Conservation (phyloP, 1,140 invertebrate genomes). For the Saccostrea cuccullata region DNA sequence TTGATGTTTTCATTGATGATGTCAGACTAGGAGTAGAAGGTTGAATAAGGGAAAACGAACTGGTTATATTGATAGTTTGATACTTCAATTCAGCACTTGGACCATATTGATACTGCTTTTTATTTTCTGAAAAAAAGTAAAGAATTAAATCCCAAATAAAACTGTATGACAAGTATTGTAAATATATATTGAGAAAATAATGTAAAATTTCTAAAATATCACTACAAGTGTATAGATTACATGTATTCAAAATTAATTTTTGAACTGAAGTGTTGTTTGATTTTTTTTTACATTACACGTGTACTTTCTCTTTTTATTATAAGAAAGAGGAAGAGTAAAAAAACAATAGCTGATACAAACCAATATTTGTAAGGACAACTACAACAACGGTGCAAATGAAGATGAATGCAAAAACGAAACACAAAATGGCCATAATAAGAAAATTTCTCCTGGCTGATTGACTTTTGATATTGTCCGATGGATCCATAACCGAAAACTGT, state of each 20-base stretch:
- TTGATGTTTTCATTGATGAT: not conserved
- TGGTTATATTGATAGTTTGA: not conserved
- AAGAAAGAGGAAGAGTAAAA: too few species aligned
- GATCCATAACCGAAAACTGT: not conserved
- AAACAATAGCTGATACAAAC: not conserved
- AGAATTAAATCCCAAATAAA: not conserved
- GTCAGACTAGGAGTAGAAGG: not conserved
- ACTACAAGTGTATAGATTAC: too few species aligned
- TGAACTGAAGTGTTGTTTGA: too few species aligned
- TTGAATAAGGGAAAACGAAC: not conserved
- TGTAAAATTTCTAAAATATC: too few species aligned
- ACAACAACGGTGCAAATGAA: not conserved
- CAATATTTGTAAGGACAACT: not conserved
- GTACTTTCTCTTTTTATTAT: too few species aligned
- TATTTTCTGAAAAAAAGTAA: not conserved
- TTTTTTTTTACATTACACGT: too few species aligned
- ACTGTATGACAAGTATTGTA: not conserved
- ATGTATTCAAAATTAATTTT: too few species aligned
- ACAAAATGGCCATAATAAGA: not conserved
- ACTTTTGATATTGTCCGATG: not conserved
- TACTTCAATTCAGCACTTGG: not conserved
- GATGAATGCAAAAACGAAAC: not conserved
- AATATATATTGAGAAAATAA: not conserved
- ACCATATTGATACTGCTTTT: not conserved
- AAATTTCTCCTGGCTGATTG: not conserved